Evolutionary conservation across 2,888 invertebrate genomes (phyloP).

Genomic region (Epicampocera succincta): DNA sequence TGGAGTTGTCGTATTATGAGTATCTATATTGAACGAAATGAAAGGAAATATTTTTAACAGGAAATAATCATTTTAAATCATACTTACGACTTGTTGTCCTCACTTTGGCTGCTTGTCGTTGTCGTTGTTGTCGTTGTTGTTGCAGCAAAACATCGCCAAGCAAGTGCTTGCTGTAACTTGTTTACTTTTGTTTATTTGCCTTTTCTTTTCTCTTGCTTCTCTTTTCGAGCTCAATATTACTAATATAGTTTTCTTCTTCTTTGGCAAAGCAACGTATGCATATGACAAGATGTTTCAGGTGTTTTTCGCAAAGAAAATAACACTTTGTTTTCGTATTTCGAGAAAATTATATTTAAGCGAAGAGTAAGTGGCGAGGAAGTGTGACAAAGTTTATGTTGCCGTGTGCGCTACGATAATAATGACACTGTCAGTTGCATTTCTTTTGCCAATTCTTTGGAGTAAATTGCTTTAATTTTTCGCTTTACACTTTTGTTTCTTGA

Average conservation of each 20-base stretch:
- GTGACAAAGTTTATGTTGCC: conserved; percentile 18
- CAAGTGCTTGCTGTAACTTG: neutral
- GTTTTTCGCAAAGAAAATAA: conserved; percentile 8
- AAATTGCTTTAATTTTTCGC: conserved; percentile 20
- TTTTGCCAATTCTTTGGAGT: neutral
- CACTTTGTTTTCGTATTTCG: conserved; percentile 19
- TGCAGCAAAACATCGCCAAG: neutral
- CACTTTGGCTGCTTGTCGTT: neutral
- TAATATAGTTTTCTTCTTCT: conserved; percentile 1
- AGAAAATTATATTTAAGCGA: conserved; percentile 11
- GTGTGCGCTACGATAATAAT: conserved; percentile 25
- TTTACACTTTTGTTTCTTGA: conserved; percentile 18
- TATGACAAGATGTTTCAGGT: conserved; percentile 49
- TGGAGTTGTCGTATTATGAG: neutral
- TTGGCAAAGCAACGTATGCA: conserved; percentile 80
- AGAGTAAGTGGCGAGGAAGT: neutral
- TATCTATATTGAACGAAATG: conserved; percentile 22
- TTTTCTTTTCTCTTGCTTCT: neutral
- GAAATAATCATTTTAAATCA: conserved; percentile 56
- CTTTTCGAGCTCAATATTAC: conserved; percentile 21
- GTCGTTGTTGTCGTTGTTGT: neutral
- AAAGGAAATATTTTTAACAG: conserved; percentile 39
- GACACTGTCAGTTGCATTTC: conserved; percentile 31
- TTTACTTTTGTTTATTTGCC: conserved; percentile 21
- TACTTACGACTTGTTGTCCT: conserved; percentile 16